These are phyloP conservation scores for Halcyon malimbica DNA, from an alignment of 2,113 vertebrate genomes.

Conservation along the genomic window DNA sequence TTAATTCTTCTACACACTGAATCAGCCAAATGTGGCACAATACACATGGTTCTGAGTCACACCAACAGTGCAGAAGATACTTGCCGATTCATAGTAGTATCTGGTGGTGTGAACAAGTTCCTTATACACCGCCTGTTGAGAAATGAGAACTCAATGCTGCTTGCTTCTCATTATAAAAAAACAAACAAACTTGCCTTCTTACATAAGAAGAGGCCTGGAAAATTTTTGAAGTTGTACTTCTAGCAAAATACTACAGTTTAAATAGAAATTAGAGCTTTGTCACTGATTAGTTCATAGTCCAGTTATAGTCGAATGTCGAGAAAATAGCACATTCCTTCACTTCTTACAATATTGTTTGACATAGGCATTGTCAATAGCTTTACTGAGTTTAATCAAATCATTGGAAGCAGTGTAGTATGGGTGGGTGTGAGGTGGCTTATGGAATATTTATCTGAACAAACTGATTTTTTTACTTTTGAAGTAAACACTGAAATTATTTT, in stretches of 20 bases:
- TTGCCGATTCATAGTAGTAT: background rate
- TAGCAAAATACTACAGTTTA: background rate
- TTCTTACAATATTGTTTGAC: background rate
- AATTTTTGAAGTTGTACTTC: background rate
- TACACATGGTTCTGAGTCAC: background rate
- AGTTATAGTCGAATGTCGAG: background rate
- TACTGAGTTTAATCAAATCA: background rate
- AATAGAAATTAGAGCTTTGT: background rate
- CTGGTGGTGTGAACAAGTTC: background rate
- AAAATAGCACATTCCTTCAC: background rate
- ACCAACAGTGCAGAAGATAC: background rate
- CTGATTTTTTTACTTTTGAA: background rate
- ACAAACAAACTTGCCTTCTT: background rate
- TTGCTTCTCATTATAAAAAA: background rate
- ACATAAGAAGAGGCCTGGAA: background rate
- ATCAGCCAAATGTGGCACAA: background rate
- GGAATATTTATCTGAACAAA: background rate
- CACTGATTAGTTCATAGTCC: background rate
- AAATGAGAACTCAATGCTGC: background rate
- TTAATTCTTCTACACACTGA: background rate
- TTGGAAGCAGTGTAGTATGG: background rate
- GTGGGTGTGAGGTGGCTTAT: background rate
- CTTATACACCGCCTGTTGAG: background rate
- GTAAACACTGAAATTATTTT: background rate
- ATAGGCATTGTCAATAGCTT: background rate